These are phyloP conservation scores for Acropternis orthonyx DNA, from an alignment of 2,797 vertebrate species.

Conservation along the genomic window DNA sequence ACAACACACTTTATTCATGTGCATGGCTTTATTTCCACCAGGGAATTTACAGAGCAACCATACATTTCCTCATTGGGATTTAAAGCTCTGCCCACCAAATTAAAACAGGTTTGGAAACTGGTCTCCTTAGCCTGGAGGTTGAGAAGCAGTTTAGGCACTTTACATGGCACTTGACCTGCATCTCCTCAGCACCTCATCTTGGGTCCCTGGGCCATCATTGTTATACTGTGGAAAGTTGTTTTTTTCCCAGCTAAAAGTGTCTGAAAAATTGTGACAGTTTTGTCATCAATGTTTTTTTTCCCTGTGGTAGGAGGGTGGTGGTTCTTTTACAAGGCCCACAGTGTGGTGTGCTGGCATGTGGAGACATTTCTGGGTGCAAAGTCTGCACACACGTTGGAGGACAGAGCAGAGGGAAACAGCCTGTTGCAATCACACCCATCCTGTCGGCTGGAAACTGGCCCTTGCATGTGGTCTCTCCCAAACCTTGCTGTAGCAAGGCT, in stretches of 20 bases:
- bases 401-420: background rate
- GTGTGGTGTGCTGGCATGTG: background rate
- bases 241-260: background rate
- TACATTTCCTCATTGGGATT: background rate
- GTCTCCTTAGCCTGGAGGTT: background rate
- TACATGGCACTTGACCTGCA: accelerated
- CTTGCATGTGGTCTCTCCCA: background rate
- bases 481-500: background rate
- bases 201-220: background rate
- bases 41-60: background rate
- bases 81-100: background rate
- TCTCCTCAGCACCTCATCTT: background rate
- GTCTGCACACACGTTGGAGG: background rate
- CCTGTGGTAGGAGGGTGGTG: background rate
- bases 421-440: background rate
- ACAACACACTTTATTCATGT: background rate
- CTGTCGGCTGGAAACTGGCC: background rate
- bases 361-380: background rate
- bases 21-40: background rate
- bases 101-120: background rate
- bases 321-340: background rate
- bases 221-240: background rate
- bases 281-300: background rate
- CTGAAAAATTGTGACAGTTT: background rate
- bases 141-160: background rate